A percentile compares a stretch with the other conserved stretches of the same genome.
Conservation (phyloP, 2,797 vertebrate genomes). For the Peromyscus nudipes region DNA sequence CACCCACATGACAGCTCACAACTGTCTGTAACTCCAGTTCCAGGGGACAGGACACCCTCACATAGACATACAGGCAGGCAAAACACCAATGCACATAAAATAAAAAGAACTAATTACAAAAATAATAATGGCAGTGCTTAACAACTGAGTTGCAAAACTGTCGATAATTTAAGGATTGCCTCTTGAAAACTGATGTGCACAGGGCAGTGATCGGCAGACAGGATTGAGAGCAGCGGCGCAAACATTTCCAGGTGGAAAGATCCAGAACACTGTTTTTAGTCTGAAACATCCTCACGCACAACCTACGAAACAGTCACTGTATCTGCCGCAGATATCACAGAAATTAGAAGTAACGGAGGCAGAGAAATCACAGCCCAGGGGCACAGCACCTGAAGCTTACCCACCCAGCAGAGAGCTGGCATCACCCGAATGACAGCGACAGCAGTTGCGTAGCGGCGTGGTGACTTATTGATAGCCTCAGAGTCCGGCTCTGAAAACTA, state of each 20-base stretch:
- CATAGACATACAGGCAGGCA: background rate
- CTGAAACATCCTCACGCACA: background rate
- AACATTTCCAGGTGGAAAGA: background rate
- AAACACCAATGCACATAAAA: background rate
- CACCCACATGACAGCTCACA: background rate
- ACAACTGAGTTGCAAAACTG: background rate
- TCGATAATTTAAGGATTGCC: background rate
- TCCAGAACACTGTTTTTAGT: background rate
- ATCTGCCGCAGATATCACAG: background rate
- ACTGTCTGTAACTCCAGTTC: background rate
- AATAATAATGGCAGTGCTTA: background rate
- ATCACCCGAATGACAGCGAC: no score
- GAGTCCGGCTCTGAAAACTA: no score
- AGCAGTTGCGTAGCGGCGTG: background rate
- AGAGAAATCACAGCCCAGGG: background rate
- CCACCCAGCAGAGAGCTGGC: background rate
- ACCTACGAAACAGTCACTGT: no score
- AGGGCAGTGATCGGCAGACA: background rate
- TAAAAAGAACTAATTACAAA: background rate
- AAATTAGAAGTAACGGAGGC: background rate
- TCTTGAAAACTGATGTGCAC: background rate
- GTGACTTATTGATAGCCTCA: no score
- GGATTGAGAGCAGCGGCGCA: background rate
- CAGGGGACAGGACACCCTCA: background rate
- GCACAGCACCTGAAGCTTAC: no score